Conservation (phyloP, 2,113 vertebrate genomes). For the Nesogale talazaci region DNA sequence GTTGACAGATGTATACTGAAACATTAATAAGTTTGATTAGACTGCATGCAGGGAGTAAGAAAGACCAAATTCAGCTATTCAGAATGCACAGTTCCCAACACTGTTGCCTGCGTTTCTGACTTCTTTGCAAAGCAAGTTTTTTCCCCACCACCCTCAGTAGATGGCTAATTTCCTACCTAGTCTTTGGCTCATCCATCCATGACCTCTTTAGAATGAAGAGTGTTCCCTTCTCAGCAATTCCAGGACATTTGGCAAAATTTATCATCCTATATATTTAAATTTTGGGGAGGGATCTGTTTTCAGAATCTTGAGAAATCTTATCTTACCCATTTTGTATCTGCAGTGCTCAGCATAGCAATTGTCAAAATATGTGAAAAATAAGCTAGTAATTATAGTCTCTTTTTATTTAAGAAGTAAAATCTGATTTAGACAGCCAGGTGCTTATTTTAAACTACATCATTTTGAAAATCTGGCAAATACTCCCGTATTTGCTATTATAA, state of each 20-base stretch:
- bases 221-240: neutral
- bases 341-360: neutral
- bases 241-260: neutral
- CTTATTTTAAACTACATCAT: slow-evolving; percentile 56
- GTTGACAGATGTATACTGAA: neutral
- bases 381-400: slow-evolving; percentile 20
- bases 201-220: neutral
- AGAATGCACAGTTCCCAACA: neutral
- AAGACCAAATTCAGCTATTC: neutral
- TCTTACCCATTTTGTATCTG: neutral
- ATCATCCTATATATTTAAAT: neutral
- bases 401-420: slow-evolving; percentile 50
- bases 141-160: neutral
- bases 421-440: slow-evolving; percentile 62
- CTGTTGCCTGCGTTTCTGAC: neutral
- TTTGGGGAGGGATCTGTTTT: neutral
- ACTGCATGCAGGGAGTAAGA: slow-evolving; percentile 2
- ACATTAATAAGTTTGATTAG: neutral
- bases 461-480: slow-evolving; percentile 59
- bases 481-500: slow-evolving; percentile 63
- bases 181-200: neutral
- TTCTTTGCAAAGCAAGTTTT: neutral
- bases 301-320: neutral
- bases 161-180: neutral
- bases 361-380: slow-evolving; percentile 28